Conservation (phyloP, 2,888 invertebrate species). For the Watsonalla binaria region DNA sequence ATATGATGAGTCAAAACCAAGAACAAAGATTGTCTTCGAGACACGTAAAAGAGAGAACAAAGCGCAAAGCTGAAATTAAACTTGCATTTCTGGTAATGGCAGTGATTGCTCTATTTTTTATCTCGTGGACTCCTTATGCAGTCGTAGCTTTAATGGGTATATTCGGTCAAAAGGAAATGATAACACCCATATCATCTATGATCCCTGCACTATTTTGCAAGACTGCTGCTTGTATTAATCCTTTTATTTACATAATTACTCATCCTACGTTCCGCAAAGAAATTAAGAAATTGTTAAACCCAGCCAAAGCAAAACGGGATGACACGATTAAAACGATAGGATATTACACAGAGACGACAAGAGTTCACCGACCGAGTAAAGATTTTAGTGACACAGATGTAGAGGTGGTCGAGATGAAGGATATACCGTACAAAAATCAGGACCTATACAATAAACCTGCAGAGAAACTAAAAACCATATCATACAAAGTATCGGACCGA, state of each 20-base stretch:
- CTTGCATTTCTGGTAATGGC: conserved; percentile 83
- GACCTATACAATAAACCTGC: conserved; percentile 20
- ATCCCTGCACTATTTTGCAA: conserved; percentile 89
- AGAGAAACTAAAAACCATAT: conserved; percentile 45
- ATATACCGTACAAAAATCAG: conserved; percentile 56
- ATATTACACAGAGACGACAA: conserved; percentile 48
- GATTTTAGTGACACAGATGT: conserved; percentile 71
- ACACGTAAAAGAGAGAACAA: conserved; percentile 80
- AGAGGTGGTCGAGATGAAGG: conserved; percentile 75
- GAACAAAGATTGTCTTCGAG: conserved; percentile 74
- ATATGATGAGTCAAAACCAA: conserved; percentile 59
- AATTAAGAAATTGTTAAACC: conserved; percentile 63
- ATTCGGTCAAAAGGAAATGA: conserved; percentile 79
- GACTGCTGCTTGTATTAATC: conserved; percentile 88
- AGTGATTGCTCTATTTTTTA: conserved; percentile 85
- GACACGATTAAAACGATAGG: conserved; percentile 57
- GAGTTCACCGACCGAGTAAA: conserved; percentile 54
- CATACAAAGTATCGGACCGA: conserved; percentile 49
- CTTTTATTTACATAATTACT: conserved; percentile 87
- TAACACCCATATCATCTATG: conserved; percentile 86
- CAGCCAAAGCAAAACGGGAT: conserved; percentile 58
- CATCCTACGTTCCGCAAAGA: conserved; percentile 87
- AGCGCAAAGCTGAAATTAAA: conserved; percentile 84
- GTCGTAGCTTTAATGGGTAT: conserved; percentile 86
- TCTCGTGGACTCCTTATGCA: conserved; percentile 91